Evolutionary conservation across 2,888 invertebrate genomes (phyloP).

Genomic region (Melikaiella ostensackeni): DNA sequence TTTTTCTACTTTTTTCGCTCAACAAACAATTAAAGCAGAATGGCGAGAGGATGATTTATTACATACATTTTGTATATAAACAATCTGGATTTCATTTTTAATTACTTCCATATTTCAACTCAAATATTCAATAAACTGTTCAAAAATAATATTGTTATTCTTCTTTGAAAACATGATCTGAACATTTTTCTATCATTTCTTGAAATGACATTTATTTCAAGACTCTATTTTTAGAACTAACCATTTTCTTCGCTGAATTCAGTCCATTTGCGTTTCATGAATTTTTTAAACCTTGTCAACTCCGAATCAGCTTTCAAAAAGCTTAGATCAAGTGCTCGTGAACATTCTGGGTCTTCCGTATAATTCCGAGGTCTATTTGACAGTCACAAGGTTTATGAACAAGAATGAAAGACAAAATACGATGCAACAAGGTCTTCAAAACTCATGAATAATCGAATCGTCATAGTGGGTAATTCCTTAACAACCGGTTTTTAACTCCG

Average conservation of each 20-base stretch:
- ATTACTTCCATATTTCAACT: not conserved
- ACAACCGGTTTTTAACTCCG: conserved; percentile 61
- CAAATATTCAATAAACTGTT: not conserved
- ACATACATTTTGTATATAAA: not conserved
- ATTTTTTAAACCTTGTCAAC: conserved; percentile 37
- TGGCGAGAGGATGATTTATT: not conserved
- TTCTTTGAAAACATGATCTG: not conserved
- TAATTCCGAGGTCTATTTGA: conserved; percentile 61
- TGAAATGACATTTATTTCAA: not conserved
- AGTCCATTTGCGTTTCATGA: conserved; percentile 11
- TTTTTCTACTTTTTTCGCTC: not conserved
- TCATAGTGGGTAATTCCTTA: conserved; percentile 54
- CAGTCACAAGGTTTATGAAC: conserved; percentile 57
- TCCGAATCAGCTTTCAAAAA: conserved; percentile 49
- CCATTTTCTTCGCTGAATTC: not conserved
- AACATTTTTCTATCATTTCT: not conserved
- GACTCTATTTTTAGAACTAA: not conserved
- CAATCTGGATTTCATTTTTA: not conserved
- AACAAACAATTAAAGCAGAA: conserved; percentile 13
- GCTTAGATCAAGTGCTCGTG: conserved; percentile 51
- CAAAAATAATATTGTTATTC: not conserved
- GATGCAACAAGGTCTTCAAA: conserved; percentile 54
- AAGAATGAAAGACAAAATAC: conserved; percentile 47
- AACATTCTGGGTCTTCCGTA: conserved; percentile 55
- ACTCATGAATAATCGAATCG: conserved; percentile 58